Base-by-base conservation (phyloP, 2,797 vertebrate species). In the Mormyrops boulengeri region DNA sequence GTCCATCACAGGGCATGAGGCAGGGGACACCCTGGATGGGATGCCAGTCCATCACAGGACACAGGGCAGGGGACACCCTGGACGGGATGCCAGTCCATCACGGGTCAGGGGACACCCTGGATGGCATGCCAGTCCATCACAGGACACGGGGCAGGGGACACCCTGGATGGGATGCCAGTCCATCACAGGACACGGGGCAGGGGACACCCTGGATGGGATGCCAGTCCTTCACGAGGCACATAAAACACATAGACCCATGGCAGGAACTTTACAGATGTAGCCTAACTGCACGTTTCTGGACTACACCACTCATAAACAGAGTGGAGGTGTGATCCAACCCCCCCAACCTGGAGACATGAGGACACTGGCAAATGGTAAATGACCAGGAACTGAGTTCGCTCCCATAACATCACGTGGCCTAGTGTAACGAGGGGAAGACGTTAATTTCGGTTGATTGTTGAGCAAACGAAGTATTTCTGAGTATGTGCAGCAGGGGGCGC, bases 401-500 rank as follows among this genome's bases (percentile, higher is more conserved):
- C 14, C 19, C 73, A 47, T 80, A 80, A 80, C 41, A 41, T 44
- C 5, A 80, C 38, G 41, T 80, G 34, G 38, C 73, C 38, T 80
- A 80, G 2, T 80, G 38, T 19, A n/a, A n/a, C 38, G 6, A 47
- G 38, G 38, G 17, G 38, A 80, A 47, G 2, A 44, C 19, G 38
- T 14, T 84, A 49, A 14, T 47, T 26, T 85, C 47, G 8, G 8
- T 50, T 85, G 49, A 22, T 49, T 85, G 47, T 7, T 47, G 30
- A 44, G 44, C 44, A 47, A 82, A 8, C 7, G 1, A 82, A 47
- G 38, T 84, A 19, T 22, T 44, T 44, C 8, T 47, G 9, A 30
- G 49, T 26, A 26, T 85, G 82, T 26, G 1, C 89, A 89, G 84
- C 26, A 87, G 89, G 49, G 47, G 84, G 82, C 44, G 84, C 82